Conservation (phyloP, 2,888 invertebrate genomes). For the Coelogynopora nodosa region DNA sequence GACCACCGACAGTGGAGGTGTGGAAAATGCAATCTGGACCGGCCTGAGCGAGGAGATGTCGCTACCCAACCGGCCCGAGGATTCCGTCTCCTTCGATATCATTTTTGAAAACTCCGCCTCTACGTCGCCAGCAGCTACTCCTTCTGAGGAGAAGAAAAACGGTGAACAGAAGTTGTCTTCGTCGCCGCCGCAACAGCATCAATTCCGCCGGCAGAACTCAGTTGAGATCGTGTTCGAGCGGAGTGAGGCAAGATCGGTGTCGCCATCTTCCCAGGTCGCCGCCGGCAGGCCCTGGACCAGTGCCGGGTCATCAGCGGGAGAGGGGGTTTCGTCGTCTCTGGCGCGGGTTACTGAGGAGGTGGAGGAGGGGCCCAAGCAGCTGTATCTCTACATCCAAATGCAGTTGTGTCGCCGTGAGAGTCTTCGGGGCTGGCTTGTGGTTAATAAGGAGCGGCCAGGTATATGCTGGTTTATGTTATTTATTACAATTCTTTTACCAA, state of each 20-base stretch:
- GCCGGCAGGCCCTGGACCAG: neutral
- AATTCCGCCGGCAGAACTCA: conserved; percentile 29
- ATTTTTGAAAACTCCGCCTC: conserved; percentile 45
- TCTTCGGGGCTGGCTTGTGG: conserved; percentile 60
- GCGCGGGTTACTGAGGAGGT: neutral
- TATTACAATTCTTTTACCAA: too few species aligned
- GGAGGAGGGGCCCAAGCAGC: neutral
- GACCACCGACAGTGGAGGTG: too few species aligned
- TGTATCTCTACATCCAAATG: conserved; percentile 88
- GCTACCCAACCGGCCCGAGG: too few species aligned
- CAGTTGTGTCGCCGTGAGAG: conserved; percentile 84
- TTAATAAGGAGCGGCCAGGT: neutral
- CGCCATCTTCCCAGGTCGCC: neutral
- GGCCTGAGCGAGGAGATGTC: too few species aligned
- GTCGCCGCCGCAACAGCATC: neutral
- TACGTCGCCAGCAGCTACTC: neutral
- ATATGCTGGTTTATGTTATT: neutral
- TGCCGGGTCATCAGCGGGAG: neutral
- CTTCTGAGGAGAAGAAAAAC: neutral
- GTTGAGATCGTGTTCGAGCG: conserved; percentile 47
- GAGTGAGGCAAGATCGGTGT: neutral
- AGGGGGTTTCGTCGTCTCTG: neutral
- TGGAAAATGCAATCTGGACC: too few species aligned
- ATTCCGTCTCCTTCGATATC: conserved; percentile 49
- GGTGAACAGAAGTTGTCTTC: neutral